A percentile compares a stretch with the other conserved stretches of the same genome.
phyloP scores from a whole-genome alignment of 2,113 vertebrate genomes.

The Hippopotamus amphibius region DNA sequence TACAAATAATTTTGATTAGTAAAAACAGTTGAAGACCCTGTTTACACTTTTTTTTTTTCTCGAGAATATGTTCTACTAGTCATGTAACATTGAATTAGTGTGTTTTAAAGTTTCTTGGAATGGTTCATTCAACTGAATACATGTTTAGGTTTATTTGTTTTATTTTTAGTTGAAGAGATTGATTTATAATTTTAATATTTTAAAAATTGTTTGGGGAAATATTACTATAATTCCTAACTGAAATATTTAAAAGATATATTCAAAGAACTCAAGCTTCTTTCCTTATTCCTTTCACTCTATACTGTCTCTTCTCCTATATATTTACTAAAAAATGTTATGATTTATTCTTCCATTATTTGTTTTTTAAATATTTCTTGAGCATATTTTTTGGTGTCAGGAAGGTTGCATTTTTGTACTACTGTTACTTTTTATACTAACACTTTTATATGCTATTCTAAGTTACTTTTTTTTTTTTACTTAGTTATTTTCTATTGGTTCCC shows the following conservation, averaged over 20 bases:
- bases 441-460: not conserved
- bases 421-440: constrained; percentile 29
- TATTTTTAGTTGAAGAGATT: not conserved
- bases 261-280: not conserved
- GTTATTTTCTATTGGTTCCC: not conserved
- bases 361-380: not conserved
- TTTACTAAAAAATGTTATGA: not conserved
- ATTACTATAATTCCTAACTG: not conserved
- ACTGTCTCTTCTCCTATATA: not conserved
- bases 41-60: not conserved
- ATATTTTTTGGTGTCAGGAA: not conserved
- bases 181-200: not conserved
- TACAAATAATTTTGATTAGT: not conserved
- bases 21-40: not conserved
- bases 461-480: not conserved
- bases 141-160: not conserved
- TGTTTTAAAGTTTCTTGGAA: not conserved
- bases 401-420: not conserved
- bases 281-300: not conserved
- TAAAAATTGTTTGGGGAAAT: not conserved
- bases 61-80: not conserved
- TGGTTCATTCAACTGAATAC: not conserved
- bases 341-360: not conserved
- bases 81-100: not conserved
- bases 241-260: not conserved